Evolutionary conservation across 2,888 invertebrate genomes (phyloP).

Genomic region (Clanis bilineata): DNA sequence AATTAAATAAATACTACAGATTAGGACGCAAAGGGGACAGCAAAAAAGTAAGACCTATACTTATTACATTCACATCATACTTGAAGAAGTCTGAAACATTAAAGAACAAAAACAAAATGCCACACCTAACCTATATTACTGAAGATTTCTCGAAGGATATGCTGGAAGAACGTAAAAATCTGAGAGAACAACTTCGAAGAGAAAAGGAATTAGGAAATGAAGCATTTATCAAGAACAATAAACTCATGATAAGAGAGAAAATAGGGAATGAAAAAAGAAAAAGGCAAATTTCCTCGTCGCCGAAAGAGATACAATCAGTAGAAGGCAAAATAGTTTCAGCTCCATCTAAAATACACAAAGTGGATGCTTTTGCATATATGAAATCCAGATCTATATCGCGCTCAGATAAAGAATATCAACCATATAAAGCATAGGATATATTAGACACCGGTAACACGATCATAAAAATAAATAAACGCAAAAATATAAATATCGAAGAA

Average conservation of each 20-base stretch:
- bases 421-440: no score
- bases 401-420: no score
- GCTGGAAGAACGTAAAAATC: conserved; percentile 18
- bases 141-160: conserved; percentile 26
- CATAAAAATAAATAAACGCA: no score
- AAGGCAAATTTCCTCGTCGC: conserved; percentile 15
- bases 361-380: conserved; percentile 20
- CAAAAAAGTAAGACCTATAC: conserved; percentile 16
- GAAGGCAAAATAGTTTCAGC: background rate
- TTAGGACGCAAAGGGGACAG: background rate
- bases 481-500: no score
- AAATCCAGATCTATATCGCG: conserved; percentile 11
- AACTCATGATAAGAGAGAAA: conserved; percentile 16
- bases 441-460: no score
- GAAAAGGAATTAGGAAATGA: conserved; percentile 22
- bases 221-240: conserved; percentile 21
- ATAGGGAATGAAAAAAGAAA: conserved; percentile 18
- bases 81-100: conserved; percentile 20
- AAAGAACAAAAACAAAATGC: conserved; percentile 24
- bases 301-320: background rate
- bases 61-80: conserved; percentile 18
- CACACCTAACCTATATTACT: conserved; percentile 19
- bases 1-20: background rate
- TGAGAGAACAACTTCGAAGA: conserved; percentile 17
- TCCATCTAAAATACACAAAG: conserved; percentile 20